Conservation (phyloP, 2,888 invertebrate species). For the Drosophila neoperkinsi region DNA sequence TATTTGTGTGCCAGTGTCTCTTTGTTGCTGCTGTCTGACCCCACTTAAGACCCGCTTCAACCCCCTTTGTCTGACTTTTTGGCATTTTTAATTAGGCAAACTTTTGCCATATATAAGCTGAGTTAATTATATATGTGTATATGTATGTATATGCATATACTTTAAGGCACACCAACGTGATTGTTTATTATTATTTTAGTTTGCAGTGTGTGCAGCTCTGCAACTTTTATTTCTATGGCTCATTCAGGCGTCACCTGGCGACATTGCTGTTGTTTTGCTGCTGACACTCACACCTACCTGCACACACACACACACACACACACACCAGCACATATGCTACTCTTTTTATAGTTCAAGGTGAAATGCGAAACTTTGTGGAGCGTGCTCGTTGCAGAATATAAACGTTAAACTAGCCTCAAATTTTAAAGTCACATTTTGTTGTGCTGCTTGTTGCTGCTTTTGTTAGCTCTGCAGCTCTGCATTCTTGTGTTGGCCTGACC, state of each 20-base stretch:
- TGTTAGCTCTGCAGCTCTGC: conserved; percentile 14
- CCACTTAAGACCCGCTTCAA: conserved; percentile 42
- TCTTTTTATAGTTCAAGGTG: conserved; percentile 82
- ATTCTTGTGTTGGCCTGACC: conserved; percentile 44
- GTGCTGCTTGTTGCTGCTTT: conserved; percentile 20
- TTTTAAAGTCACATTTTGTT: conserved; percentile 48
- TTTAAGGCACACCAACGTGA: conserved; percentile 11
- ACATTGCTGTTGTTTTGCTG: conserved; percentile 27
- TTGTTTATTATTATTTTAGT: conserved; percentile 32
- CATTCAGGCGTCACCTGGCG: conserved; percentile 62
- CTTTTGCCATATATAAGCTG: conserved; percentile 45
- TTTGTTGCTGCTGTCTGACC: conserved; percentile 57
- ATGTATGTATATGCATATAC: conserved; percentile 2
- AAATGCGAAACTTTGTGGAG: conserved; percentile 68
- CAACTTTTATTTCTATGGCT: conserved; percentile 64
- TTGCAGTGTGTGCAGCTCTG: conserved; percentile 40
- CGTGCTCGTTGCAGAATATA: conserved; percentile 50
- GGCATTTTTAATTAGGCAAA: conserved; percentile 80
- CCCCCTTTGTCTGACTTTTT: conserved; percentile 66
- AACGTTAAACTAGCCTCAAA: conserved; percentile 52
- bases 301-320: conserved; percentile 16
- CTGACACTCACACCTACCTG: conserved; percentile 24
- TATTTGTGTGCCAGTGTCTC: conserved; percentile 24
- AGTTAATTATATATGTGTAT: background rate
- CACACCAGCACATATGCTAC: conserved; percentile 23